Base-by-base conservation (phyloP, 2,797 vertebrate genomes). In the Leontocebus nigricollis region DNA sequence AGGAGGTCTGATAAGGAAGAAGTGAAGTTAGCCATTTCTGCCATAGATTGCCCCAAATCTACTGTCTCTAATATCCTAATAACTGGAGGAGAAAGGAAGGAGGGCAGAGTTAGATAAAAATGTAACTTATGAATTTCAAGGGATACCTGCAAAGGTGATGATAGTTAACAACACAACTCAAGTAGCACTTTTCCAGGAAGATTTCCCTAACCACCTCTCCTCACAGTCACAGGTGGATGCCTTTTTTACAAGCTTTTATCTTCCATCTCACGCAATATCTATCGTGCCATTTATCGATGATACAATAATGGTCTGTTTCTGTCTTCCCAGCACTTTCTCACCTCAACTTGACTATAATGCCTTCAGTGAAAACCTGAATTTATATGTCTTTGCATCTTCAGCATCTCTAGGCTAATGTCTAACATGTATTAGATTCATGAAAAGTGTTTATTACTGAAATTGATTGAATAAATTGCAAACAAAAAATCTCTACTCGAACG, bases 361-460 rank as follows among this genome's bases (percentile, higher is more conserved):
- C 52, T 95, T 57, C 41, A 95, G 9, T 22, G 39, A 86, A 91
- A 91, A 79, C 41, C 33, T 91, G 27, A 90, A 81, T 83, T 91
- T 64, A 2, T 90, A 57, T 87, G 72, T 93, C 33, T 94, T 87
- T 59, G 24, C 55, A 39, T 72, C 57, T 17, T 13, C 5, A 22
- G 9, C 17, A 33, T 91, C 61, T 67, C 33, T 77, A 85, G 50
- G 7, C 41, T 70, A 81, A 30, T 52, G 13, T 70, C 26, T n/a
- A 33, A 93, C 9, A 24, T 33, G 59, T 9, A 70, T 39, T 91
- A 70, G 67, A 82, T 7, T 91, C 57, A 83, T n/a, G 27, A 83
- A 82, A 87, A 88, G 5, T n/a, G 10, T 93, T 85, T 59, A 30
- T n/a, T 94, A 77, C 36, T 86, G 89, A 91, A 93, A 87, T 59